Base-by-base conservation (phyloP, 1,140 invertebrate genomes). In the Scaptomyza pallida region DNA sequence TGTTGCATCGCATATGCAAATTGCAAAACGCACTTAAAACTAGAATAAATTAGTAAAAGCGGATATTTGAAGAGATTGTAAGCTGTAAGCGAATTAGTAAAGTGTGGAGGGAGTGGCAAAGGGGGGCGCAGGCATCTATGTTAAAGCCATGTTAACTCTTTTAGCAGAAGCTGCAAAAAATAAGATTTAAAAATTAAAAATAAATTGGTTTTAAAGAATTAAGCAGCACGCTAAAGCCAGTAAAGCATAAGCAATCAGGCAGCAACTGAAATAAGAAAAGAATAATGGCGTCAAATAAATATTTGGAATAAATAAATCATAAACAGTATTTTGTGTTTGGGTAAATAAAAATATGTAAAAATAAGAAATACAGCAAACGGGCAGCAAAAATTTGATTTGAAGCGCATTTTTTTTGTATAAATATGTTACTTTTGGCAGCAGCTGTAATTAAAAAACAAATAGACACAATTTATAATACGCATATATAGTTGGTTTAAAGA, bases 341-440 rank as follows among this genome's bases (percentile, higher is more conserved):
- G 44, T 4, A 41, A 13, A n/a, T 12, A 55, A 26, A 15, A 13
- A 26, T 26, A 51, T 43, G 19, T 71, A 67, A 12, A 62, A 43
- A 65, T 44, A 43, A 56, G 2, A 75, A 65, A 43, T 47, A 41
- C 57, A 68, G 67, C 51, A 21, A 37, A 69, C 79, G 67, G 67
- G 68, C 75, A 70, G 73, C 71, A 61, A 60, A 63, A 61, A 72
- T 30, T 69, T 26, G 0, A 5, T 57, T 68, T 67, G 67, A 78
- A 78, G 82, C 77, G 67, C 75, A 63, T 72, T 79, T 71, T 37
- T 35, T 35, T n/a, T 37, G n/a, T n/a, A n/a, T 52, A 86, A 80
- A 80, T 62, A 78, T 88, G 82, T 88, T 75, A 81, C n/a, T 68
- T 78, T 61, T 63, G 67, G 69, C 75, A 89, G 75, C 83, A 63